Evolutionary conservation across 92 coral and sea anemone genomes (phyloP).

Genomic region (Paramuricea clavata): DNA sequence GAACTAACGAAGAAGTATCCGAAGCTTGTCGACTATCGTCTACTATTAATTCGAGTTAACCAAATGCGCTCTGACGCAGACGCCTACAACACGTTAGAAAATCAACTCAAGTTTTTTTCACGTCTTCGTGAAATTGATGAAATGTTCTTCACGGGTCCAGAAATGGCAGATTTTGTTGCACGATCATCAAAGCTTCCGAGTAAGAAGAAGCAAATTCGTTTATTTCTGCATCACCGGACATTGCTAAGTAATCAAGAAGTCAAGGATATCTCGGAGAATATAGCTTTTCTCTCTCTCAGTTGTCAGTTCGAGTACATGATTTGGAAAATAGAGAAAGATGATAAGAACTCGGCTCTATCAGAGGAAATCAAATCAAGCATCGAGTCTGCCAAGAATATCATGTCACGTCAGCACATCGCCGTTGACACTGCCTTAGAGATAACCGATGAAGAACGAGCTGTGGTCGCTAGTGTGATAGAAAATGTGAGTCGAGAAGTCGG

Average conservation of each 20-base stretch:
- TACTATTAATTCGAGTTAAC: background rate
- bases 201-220: background rate
- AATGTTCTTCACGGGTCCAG: background rate
- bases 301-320: conserved; percentile 31
- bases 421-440: background rate
- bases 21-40: background rate
- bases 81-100: conserved; percentile 7
- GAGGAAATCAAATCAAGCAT: conserved; percentile 19
- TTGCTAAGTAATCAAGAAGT: conserved; percentile 30
- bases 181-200: conserved; percentile 2
- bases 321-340: conserved; percentile 22
- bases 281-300: background rate
- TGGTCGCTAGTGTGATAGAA: conserved; percentile 14
- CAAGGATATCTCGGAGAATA: conserved; percentile 19
- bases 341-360: background rate
- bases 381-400: conserved; percentile 5
- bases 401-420: conserved; percentile 3
- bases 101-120: conserved; percentile 10
- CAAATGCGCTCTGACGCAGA: background rate
- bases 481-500: conserved; percentile 31
- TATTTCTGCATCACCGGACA: background rate
- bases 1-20: background rate
- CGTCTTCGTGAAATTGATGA: background rate
- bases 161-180: background rate
- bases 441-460: conserved; percentile 19